Evolutionary conservation across 1,140 invertebrate species (phyloP).

Genomic region (Chironomus tepperi): DNA sequence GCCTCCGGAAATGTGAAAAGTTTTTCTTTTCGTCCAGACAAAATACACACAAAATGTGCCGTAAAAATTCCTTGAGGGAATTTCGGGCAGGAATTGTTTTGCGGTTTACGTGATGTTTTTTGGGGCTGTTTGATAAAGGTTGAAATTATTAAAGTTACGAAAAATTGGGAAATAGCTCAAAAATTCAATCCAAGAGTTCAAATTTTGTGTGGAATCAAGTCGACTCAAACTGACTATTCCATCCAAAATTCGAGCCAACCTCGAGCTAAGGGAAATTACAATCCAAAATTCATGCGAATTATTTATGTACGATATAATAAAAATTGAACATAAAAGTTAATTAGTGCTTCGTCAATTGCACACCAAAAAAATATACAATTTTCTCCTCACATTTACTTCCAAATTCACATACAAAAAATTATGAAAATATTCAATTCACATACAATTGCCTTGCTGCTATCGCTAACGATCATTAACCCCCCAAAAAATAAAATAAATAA

Average conservation of each 20-base stretch:
- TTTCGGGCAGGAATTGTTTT: not conserved
- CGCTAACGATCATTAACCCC: slow-evolving; percentile 11
- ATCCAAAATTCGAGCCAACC: not conserved
- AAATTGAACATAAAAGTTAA: slow-evolving; percentile 1
- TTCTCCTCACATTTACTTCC: no score
- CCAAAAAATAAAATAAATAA: not conserved
- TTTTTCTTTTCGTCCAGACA: not conserved
- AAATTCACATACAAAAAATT: not conserved
- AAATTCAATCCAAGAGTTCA: no score
- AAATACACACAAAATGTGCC: not conserved
- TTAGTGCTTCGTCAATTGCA: not conserved
- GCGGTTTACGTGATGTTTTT: not conserved
- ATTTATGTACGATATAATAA: not conserved
- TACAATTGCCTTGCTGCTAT: not conserved
- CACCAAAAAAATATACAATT: not conserved
- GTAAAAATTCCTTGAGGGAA: not conserved
- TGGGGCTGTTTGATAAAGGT: no score
- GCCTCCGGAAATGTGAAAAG: not conserved
- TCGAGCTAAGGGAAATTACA: not conserved
- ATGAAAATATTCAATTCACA: not conserved
- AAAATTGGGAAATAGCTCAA: no score
- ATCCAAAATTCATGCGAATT: no score
- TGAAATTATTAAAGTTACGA: no score
- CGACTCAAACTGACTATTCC: no score
- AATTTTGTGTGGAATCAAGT: no score